Base-by-base conservation (phyloP, 2,113 vertebrate species). In the Albula glossodonta region DNA sequence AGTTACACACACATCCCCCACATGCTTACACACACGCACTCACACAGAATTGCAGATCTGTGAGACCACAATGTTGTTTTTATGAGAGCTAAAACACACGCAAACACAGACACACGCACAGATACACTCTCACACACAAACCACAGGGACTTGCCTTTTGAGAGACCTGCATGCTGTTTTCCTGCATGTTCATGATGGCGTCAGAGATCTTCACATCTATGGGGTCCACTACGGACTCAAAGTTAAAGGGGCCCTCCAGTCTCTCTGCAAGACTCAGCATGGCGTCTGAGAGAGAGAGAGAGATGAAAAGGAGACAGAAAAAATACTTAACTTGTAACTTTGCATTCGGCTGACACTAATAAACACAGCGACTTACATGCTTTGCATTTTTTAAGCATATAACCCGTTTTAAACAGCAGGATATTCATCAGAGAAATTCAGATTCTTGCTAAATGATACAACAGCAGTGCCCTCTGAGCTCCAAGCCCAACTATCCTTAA, bases 181-280 rank as follows among this genome's bases (percentile, higher is more conserved):
- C 98, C 90, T 99, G 98, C 98, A 99, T 99, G 93, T 99, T 99
- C 98, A 99, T 99, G 88, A 99, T 99, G 0, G 98, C 98, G 0
- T 99, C 98, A 0, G 98, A 99, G 88, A 99, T 97, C 89, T 99
- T 99, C 86, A 99, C 98, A 0, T 99, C 98, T 0, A 99, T 99
- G 81, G 98, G 98, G 85, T 99, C 98, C 96, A 99, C 97, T 87
- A 99, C 97, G 0, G 98, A 96, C 90, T 99, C 98, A 9, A 99
- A 99, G 90, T 99, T 99, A 88, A 99, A 99, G 7, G 98, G 98
- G 6, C 98, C 98, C 83, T 99, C 98, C 0, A 99, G 95, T 87
- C 98, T 95, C 87, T 99, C 98, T 0, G 96, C 98, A 10, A 99
- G 95, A 93, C 95, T 92, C 2, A 98, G 90, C 98, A 99, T 99